Percentiles rank a stretch among this genome's conserved stretches.
Evolutionary conservation across 2,113 vertebrate species (phyloP).

Genomic region (Chionis minor): DNA sequence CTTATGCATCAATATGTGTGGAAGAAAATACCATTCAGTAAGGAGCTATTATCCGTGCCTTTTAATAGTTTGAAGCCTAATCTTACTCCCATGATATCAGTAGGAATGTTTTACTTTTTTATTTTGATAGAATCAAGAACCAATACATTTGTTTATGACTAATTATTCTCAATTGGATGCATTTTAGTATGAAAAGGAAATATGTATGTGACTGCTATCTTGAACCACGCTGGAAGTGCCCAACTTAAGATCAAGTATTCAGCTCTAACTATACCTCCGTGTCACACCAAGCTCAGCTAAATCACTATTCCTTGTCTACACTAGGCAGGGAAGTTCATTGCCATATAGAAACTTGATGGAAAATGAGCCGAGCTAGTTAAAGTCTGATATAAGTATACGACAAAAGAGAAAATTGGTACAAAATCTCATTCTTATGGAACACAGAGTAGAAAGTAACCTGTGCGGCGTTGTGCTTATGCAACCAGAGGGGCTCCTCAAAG

Average conservation of each 20-base stretch:
- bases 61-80: background rate
- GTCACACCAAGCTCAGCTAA: background rate
- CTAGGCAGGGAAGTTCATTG: background rate
- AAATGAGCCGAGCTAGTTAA: background rate
- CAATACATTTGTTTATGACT: background rate
- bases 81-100: background rate
- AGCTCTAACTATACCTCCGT: background rate
- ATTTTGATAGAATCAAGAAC: background rate
- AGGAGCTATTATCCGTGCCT: background rate
- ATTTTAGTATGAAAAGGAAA: background rate
- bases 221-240: background rate
- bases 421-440: background rate
- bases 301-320: background rate
- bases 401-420: background rate
- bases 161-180: background rate
- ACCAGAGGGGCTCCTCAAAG: background rate
- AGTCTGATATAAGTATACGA: background rate
- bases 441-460: background rate
- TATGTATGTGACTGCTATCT: background rate
- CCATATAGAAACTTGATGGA: background rate
- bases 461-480: background rate
- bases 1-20: background rate
- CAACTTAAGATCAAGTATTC: background rate
- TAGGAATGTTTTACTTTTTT: background rate
- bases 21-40: background rate